Evolutionary conservation across 2,797 vertebrate genomes (phyloP).

Genomic region (Danionella dracula): DNA sequence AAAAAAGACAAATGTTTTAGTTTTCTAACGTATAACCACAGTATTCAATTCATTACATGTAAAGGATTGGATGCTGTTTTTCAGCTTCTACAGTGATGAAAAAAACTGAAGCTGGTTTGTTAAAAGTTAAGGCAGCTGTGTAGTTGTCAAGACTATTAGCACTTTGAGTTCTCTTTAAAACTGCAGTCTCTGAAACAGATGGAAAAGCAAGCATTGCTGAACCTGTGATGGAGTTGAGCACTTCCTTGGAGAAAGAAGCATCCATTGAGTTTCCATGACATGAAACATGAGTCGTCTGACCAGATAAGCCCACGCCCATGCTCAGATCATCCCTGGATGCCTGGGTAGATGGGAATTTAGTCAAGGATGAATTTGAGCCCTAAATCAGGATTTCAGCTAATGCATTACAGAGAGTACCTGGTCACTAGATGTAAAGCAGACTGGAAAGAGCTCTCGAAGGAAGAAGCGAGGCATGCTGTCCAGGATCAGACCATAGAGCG

Average conservation of each 20-base stretch:
- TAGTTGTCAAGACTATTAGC: too few relatives aligned
- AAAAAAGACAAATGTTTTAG: too few relatives aligned
- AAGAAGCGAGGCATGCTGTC: slow-evolving; percentile 98
- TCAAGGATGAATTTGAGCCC: too few relatives aligned
- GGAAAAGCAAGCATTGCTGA: too few relatives aligned
- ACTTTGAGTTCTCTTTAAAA: neutral
- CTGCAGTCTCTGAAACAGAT: neutral
- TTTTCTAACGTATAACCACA: too few relatives aligned
- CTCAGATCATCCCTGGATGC: slow-evolving; percentile 94
- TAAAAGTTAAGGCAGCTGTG: too few relatives aligned
- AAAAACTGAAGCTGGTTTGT: too few relatives aligned
- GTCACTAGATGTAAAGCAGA: slow-evolving; percentile 86
- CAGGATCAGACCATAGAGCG: slow-evolving; percentile 93
- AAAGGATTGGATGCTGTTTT: too few relatives aligned
- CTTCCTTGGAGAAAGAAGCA: slow-evolving; percentile 95
- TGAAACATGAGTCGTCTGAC: slow-evolving; percentile 68
- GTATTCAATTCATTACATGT: too few relatives aligned
- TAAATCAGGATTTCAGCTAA: too few relatives aligned
- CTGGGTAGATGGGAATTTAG: slow-evolving; percentile 57
- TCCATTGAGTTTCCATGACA: slow-evolving; percentile 92
- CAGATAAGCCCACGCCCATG: slow-evolving; percentile 74
- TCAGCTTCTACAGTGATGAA: too few relatives aligned
- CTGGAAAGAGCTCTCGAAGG: slow-evolving; percentile 90
- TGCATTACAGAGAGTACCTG: too few relatives aligned
- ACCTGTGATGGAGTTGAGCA: slow-evolving; percentile 98